Evolutionary conservation across 2,113 vertebrate species (phyloP).

Genomic region (Micromys minutus): DNA sequence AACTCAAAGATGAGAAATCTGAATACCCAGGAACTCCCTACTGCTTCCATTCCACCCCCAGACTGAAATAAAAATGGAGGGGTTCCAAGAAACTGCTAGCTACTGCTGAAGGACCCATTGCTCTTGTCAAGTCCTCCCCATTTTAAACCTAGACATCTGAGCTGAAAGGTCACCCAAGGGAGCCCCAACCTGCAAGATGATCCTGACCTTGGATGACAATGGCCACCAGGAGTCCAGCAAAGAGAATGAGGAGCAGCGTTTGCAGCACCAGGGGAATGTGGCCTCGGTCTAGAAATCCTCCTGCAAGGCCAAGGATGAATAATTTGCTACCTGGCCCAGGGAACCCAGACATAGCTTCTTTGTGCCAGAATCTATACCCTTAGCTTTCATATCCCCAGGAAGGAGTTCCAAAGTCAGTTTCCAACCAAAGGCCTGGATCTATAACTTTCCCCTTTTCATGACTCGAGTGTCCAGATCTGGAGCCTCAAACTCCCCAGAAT

Average conservation of each 20-base stretch:
- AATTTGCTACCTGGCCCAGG: not conserved
- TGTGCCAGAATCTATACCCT: not conserved
- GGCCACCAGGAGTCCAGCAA: not conserved
- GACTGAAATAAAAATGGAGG: not conserved
- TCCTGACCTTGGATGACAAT: constrained; percentile 16
- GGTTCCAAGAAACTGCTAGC: not conserved
- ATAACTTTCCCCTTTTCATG: not conserved
- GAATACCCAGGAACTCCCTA: not conserved
- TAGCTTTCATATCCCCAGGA: not conserved
- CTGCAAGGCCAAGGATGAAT: not conserved
- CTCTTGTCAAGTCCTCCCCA: too few species aligned
- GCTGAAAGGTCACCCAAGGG: not conserved
- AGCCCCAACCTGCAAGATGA: not conserved
- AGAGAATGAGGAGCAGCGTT: not conserved
- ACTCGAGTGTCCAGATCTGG: not conserved
- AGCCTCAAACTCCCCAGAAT: not conserved
- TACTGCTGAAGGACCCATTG: too few species aligned
- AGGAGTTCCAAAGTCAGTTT: not conserved
- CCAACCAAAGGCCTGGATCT: too few species aligned
- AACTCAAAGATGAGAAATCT: not conserved
- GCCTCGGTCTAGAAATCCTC: not conserved
- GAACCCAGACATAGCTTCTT: not conserved
- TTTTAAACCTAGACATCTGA: not conserved
- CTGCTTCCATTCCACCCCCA: not conserved
- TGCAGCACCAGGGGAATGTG: not conserved